These are phyloP conservation scores for Protonemura montana DNA, from an alignment of 2,888 invertebrate genomes.

Conservation along the genomic window DNA sequence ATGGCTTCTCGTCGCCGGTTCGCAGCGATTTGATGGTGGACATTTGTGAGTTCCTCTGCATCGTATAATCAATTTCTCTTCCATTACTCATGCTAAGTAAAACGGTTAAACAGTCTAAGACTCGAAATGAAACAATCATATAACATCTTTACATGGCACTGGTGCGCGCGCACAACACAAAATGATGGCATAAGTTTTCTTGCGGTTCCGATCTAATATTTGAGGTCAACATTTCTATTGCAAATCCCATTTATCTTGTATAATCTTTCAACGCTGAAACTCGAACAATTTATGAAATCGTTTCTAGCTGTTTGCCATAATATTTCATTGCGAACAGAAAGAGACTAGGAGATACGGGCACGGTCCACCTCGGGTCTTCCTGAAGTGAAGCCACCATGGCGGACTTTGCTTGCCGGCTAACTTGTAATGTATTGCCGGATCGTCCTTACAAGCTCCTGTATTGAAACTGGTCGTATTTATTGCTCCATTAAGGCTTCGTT, in stretches of 20 bases:
- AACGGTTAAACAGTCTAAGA: background rate
- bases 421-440: conserved; percentile 44
- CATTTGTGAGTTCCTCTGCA: conserved; percentile 36
- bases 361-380: conserved; percentile 44
- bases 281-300: conserved; percentile 44
- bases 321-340: conserved; percentile 40
- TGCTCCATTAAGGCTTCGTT: conserved; percentile 68
- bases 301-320: conserved; percentile 37
- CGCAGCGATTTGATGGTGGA: conserved; percentile 16
- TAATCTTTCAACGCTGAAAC: conserved; percentile 39
- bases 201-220: conserved; percentile 32
- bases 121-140: conserved; percentile 34
- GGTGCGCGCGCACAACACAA: background rate
- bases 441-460: conserved; percentile 51
- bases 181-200: conserved; percentile 20
- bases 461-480: conserved; percentile 68
- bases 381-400: conserved; percentile 33
- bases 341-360: conserved; percentile 41
- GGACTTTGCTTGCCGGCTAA: conserved; percentile 39
- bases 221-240: conserved; percentile 41
- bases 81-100: conserved; percentile 28
- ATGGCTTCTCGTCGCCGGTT: conserved; percentile 29
- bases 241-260: conserved; percentile 33
- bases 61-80: conserved; percentile 43
- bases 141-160: background rate